A percentile compares a stretch with the other conserved stretches of the same genome.
These are phyloP conservation scores for Acrocephalus arundinaceus DNA, from an alignment of 2,113 vertebrate genomes.

Conservation along the genomic window DNA sequence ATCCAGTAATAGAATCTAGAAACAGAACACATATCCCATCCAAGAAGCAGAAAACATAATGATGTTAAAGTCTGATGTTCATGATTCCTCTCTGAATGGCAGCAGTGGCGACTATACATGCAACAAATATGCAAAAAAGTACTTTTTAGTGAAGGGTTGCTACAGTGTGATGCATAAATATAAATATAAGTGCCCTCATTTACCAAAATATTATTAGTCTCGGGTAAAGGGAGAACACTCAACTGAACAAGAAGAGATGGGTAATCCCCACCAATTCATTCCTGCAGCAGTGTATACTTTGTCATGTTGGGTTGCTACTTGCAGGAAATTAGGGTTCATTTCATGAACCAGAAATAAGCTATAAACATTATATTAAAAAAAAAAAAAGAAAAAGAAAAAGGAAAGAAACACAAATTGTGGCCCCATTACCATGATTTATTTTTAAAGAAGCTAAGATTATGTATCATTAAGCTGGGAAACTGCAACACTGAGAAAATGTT, in stretches of 20 bases:
- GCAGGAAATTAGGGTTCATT: not conserved
- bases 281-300: not conserved
- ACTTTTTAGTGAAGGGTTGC: not conserved
- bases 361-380: not conserved
- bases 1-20: conserved; percentile 12
- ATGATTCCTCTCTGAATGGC: not conserved
- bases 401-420: not conserved
- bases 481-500: not conserved
- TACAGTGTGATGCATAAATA: not conserved
- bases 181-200: not conserved
- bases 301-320: not conserved
- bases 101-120: not conserved
- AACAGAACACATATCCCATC: not conserved
- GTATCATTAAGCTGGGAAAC: not conserved
- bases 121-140: not conserved
- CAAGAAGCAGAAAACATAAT: not conserved
- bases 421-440: not conserved
- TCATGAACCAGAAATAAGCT: not conserved
- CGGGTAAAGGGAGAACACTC: not conserved
- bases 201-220: not conserved
- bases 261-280: not conserved
- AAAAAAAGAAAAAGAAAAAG: not conserved
- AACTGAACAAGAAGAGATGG: not conserved
- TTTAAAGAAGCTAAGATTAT: not conserved
- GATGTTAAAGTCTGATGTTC: not conserved